A percentile compares a stretch with the other conserved stretches of the same genome.
These are phyloP conservation scores for Cyphomyrus plagiostoma DNA, from an alignment of 2,113 vertebrate species.

Conservation along the genomic window DNA sequence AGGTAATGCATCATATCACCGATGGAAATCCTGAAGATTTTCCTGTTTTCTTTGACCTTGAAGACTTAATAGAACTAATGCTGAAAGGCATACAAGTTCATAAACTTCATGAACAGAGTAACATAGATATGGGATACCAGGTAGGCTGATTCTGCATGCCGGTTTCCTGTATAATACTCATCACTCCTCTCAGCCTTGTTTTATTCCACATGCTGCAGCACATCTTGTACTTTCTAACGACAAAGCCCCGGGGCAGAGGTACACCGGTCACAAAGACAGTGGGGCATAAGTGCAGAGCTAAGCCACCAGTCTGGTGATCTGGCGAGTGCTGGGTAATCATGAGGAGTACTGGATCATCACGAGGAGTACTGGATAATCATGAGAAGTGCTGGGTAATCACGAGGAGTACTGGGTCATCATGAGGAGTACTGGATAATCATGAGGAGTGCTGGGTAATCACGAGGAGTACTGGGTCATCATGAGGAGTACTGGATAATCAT, in stretches of 20 bases:
- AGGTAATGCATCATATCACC: not conserved
- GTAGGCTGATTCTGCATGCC: not conserved
- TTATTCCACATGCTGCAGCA: not conserved
- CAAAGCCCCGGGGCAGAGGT: not conserved
- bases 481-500: not conserved
- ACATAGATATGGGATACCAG: not conserved
- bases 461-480: not conserved
- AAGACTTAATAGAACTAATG: not conserved
- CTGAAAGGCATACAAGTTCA: slow-evolving; percentile 11
- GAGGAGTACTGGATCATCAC: not conserved
- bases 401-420: not conserved
- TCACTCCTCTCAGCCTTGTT: not conserved
- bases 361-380: not conserved
- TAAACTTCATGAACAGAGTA: not conserved
- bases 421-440: not conserved
- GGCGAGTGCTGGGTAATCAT: not conserved
- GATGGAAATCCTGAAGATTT: not conserved
- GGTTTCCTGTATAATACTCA: not conserved
- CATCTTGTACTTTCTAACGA: not conserved
- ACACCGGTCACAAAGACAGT: not conserved
- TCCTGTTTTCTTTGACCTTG: not conserved
- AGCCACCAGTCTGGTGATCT: not conserved
- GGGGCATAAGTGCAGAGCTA: not conserved
- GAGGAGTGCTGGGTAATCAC: not conserved
- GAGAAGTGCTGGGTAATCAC: not conserved